These are phyloP conservation scores for Anoplophora glabripennis DNA, from an alignment of 1,140 invertebrate genomes.

Conservation along the genomic window DNA sequence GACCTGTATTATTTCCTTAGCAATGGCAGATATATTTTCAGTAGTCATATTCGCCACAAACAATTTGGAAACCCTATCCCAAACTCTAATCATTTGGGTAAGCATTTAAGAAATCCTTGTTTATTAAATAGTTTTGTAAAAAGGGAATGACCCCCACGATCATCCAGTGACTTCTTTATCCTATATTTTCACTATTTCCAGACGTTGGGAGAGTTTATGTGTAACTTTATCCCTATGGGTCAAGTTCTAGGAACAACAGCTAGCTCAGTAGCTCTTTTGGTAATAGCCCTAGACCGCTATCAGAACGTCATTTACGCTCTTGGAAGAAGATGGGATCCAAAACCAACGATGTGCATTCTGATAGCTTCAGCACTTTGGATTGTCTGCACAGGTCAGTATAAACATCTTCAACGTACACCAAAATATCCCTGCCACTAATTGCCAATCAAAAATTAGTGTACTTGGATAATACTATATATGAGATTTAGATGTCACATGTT, in stretches of 20 bases:
- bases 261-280: constrained; percentile 54
- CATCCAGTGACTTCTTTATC: neutral
- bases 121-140: neutral
- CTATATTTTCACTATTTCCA: constrained; percentile 27
- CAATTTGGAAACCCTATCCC: constrained; percentile 39
- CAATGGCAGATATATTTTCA: constrained; percentile 49
- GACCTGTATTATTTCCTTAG: constrained; percentile 50
- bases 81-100: constrained; percentile 40
- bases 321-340: constrained; percentile 49
- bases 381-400: constrained; percentile 39
- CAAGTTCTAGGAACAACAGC: constrained; percentile 52
- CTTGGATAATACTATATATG: too few relatives aligned
- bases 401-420: too few relatives aligned
- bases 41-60: constrained; percentile 40
- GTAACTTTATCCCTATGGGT: constrained; percentile 51
- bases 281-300: constrained; percentile 56
- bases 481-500: too few relatives aligned
- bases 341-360: constrained; percentile 32
- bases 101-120: constrained; percentile 10
- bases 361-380: constrained; percentile 44
- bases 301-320: constrained; percentile 48
- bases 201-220: constrained; percentile 50
- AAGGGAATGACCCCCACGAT: neutral
- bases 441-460: too few relatives aligned
- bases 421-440: too few relatives aligned